Evolutionary conservation across 2,113 vertebrate species (phyloP).

Genomic region (Clarias batrachus): DNA sequence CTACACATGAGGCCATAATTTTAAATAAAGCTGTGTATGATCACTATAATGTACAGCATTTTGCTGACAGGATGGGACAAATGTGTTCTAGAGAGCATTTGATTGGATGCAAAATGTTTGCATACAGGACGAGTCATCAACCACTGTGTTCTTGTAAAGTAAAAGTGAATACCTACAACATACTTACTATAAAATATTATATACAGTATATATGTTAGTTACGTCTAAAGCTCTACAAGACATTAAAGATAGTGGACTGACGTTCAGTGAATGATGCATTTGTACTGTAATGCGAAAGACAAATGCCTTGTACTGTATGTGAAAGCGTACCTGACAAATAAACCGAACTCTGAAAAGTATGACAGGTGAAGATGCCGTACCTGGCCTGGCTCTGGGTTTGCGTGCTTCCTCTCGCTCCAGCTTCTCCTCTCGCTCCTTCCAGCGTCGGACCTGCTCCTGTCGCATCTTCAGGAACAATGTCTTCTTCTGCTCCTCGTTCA

Average conservation of each 20-base stretch:
- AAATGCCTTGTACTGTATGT: too few species aligned
- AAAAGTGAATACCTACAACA: neutral
- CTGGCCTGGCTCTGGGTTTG: constrained; percentile 66
- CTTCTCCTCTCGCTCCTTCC: constrained; percentile 76
- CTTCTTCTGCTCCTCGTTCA: constrained; percentile 79
- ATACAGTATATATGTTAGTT: neutral
- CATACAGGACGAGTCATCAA: neutral
- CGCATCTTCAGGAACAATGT: constrained; percentile 79
- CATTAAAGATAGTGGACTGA: neutral
- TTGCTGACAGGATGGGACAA: neutral
- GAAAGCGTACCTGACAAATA: too few species aligned
- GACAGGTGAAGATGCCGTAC: constrained; percentile 50
- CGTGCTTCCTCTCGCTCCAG: constrained; percentile 60
- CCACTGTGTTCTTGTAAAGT: neutral
- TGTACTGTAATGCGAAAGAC: neutral
- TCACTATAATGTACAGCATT: neutral
- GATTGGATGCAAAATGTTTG: neutral
- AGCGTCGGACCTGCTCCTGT: constrained; percentile 77
- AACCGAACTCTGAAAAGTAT: too few species aligned
- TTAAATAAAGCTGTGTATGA: neutral
- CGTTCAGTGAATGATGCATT: neutral
- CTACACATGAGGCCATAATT: neutral
- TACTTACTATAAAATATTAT: neutral
- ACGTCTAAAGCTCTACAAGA: neutral
- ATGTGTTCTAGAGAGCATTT: neutral